Evolutionary conservation across 1,140 invertebrate genomes (phyloP).

Genomic region (Atta colombica): DNA sequence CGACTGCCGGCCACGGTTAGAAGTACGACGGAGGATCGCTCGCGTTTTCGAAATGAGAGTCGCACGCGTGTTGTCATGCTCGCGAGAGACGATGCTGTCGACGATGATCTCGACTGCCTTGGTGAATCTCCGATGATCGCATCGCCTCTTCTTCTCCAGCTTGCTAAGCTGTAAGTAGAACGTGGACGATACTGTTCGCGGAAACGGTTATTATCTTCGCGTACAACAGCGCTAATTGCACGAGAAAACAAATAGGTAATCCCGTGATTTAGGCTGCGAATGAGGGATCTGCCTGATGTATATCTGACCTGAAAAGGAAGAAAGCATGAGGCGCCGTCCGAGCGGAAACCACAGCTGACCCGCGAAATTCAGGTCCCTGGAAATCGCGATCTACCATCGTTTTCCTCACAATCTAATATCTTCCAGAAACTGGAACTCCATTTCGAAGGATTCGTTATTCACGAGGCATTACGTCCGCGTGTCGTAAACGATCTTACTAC

Average conservation of each 20-base stretch:
- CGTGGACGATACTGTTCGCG: constrained; percentile 8
- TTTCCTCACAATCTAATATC: constrained; percentile 1
- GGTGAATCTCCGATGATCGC: constrained; percentile 2
- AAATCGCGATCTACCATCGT: constrained; percentile 26
- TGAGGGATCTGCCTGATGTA: neutral
- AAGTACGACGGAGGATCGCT: constrained; percentile 39
- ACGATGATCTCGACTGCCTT: constrained; percentile 21
- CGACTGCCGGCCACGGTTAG: constrained; percentile 66
- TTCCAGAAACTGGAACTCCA: neutral
- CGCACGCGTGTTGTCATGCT: constrained; percentile 69
- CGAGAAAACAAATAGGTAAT: constrained; percentile 23
- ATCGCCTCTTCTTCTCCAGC: neutral
- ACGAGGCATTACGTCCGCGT: neutral
- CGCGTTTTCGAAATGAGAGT: constrained; percentile 71
- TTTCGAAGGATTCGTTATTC: neutral
- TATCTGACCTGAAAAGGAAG: constrained; percentile 67
- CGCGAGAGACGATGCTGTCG: neutral
- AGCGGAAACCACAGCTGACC: constrained; percentile 63
- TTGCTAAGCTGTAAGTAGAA: constrained; percentile 51
- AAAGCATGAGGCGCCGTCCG: constrained; percentile 67
- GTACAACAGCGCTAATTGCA: constrained; percentile 58
- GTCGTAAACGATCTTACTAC: neutral
- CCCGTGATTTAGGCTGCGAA: constrained; percentile 58
- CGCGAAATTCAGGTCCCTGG: constrained; percentile 53
- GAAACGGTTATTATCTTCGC: constrained; percentile 23